Percentiles rank a stretch among this genome's conserved stretches.
phyloP scores from a whole-genome alignment of 2,888 invertebrate species.

The Leptura quadrifasciata region DNA sequence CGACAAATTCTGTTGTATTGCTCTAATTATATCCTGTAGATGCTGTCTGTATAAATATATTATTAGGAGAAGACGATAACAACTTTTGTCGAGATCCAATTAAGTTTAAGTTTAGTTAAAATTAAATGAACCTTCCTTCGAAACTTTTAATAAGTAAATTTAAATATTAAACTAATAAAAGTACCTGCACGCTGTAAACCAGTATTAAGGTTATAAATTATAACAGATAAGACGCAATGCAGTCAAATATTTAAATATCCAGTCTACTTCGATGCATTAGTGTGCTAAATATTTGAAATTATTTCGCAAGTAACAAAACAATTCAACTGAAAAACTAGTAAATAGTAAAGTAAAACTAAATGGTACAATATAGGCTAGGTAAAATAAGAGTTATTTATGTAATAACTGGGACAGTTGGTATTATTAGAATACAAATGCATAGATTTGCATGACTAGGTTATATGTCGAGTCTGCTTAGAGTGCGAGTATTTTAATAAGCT shows the following conservation, averaged over 20 bases:
- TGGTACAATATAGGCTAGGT: too few relatives aligned
- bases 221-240: not conserved
- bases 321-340: too few relatives aligned
- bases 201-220: not conserved
- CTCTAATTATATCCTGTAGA: conserved; percentile 26
- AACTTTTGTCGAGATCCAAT: not conserved
- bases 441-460: too few relatives aligned
- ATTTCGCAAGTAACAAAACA: too few relatives aligned
- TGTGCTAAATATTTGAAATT: too few relatives aligned
- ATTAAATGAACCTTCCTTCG: not conserved
- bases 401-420: too few relatives aligned
- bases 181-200: not conserved
- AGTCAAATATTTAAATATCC: not conserved
- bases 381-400: too few relatives aligned
- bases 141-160: not conserved
- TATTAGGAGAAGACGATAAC: not conserved
- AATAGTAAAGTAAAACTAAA: too few relatives aligned
- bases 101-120: not conserved
- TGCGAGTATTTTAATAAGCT: too few relatives aligned
- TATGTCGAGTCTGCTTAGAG: too few relatives aligned
- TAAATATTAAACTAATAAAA: not conserved
- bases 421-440: too few relatives aligned
- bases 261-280: too few relatives aligned
- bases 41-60: not conserved
- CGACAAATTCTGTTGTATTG: conserved; percentile 22